Percentiles rank a stretch among this genome's conserved stretches.
Conservation (phyloP, 2,113 vertebrate species). For the Upupa epops region DNA sequence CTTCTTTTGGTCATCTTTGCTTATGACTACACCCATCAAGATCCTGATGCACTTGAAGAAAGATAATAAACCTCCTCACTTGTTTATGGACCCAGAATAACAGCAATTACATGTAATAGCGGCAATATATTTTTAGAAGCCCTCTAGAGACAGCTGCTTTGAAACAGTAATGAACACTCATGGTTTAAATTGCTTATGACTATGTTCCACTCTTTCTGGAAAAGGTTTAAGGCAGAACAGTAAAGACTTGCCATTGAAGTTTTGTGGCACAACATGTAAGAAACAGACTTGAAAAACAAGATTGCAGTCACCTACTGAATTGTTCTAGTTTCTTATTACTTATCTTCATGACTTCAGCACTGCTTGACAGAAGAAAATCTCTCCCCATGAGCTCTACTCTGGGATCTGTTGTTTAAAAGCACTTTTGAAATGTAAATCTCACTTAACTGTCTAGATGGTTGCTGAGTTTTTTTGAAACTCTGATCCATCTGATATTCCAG, state of each 20-base stretch:
- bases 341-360: background rate
- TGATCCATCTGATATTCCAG: background rate
- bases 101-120: constrained; percentile 6
- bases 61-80: background rate
- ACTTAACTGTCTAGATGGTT: background rate
- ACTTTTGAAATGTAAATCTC: background rate
- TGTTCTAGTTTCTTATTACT: background rate
- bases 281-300: background rate
- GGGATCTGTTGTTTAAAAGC: background rate
- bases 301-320: background rate
- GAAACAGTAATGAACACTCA: background rate
- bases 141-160: background rate
- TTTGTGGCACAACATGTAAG: background rate
- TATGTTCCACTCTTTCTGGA: background rate
- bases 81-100: constrained; percentile 3
- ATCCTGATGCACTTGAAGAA: background rate
- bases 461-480: background rate
- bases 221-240: background rate
- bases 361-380: background rate
- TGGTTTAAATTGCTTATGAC: background rate
- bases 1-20: background rate
- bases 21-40: background rate
- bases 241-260: background rate
- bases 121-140: constrained; percentile 11
- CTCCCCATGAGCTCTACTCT: background rate